Percentiles rank a stretch among this genome's conserved stretches.
phyloP scores from a whole-genome alignment of 1,140 invertebrate species.

The Dendrolimus kikuchii region DNA sequence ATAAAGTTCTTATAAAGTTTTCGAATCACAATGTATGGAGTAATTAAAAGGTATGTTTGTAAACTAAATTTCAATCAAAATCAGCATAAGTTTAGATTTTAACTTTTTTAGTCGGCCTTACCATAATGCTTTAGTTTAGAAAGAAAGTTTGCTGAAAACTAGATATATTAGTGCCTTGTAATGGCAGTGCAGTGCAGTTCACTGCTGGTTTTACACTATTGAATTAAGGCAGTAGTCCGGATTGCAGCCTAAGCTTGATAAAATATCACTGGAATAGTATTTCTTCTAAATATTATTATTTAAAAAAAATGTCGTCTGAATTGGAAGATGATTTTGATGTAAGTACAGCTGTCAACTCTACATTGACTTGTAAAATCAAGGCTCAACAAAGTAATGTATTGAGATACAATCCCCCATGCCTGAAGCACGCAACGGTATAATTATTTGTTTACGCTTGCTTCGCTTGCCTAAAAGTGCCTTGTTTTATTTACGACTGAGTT shows the following conservation, averaged over 20 bases:
- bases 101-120: background rate
- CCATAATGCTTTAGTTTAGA: background rate
- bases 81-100: too few relatives aligned
- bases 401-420: constrained; percentile 25
- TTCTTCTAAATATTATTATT: background rate
- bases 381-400: constrained; percentile 27
- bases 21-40: too few relatives aligned
- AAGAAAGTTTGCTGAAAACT: background rate
- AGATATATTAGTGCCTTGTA: constrained; percentile 1
- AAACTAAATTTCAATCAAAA: too few relatives aligned
- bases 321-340: constrained; percentile 22
- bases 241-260: too few relatives aligned
- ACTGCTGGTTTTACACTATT: constrained; percentile 10
- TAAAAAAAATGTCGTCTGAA: constrained; percentile 12
- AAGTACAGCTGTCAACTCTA: constrained; percentile 24
- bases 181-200: constrained; percentile 34
- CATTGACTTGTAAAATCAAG: constrained; percentile 24
- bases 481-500: constrained; percentile 53
- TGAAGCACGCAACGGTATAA: constrained; percentile 49
- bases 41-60: too few relatives aligned
- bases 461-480: constrained; percentile 38
- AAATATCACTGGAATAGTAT: too few relatives aligned
- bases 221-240: background rate
- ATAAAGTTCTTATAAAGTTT: too few relatives aligned
- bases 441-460: constrained; percentile 62